Percentiles rank a stretch among this genome's conserved stretches.
Evolutionary conservation across 2,113 vertebrate genomes (phyloP).

Genomic region (Equus quagga): DNA sequence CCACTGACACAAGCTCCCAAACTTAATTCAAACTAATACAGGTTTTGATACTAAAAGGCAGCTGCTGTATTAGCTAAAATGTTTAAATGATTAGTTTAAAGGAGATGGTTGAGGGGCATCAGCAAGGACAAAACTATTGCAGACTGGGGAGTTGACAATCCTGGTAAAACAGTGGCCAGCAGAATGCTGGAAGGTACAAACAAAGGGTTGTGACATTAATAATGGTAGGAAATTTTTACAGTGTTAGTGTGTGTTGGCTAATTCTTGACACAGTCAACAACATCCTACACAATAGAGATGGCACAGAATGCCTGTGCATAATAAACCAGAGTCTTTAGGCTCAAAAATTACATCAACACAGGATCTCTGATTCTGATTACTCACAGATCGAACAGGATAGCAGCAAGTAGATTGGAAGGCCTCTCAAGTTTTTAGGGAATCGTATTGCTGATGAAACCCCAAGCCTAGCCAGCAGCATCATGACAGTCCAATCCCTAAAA

Average conservation of each 20-base stretch:
- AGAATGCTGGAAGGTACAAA: not conserved
- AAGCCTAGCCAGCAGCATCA: not conserved
- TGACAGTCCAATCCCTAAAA: not conserved
- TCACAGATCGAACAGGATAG: not conserved
- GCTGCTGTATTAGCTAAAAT: not conserved
- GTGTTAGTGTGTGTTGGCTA: not conserved
- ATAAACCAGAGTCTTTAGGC: not conserved
- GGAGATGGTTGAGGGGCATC: not conserved
- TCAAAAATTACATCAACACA: not conserved
- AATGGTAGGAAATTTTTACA: not conserved
- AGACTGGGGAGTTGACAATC: not conserved
- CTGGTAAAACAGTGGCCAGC: not conserved
- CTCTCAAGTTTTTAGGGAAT: not conserved
- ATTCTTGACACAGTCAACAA: not conserved
- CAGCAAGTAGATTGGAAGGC: not conserved
- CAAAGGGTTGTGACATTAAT: not conserved
- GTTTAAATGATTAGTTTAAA: not conserved
- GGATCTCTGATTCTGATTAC: not conserved
- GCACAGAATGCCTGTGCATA: not conserved
- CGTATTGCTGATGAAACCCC: not conserved
- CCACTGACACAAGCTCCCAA: not conserved
- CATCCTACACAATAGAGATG: not conserved
- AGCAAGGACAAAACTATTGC: not conserved
- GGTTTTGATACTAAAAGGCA: not conserved
- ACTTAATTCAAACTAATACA: not conserved